Evolutionary conservation across 2,797 vertebrate species (phyloP).

Genomic region (Silurus aristotelis): DNA sequence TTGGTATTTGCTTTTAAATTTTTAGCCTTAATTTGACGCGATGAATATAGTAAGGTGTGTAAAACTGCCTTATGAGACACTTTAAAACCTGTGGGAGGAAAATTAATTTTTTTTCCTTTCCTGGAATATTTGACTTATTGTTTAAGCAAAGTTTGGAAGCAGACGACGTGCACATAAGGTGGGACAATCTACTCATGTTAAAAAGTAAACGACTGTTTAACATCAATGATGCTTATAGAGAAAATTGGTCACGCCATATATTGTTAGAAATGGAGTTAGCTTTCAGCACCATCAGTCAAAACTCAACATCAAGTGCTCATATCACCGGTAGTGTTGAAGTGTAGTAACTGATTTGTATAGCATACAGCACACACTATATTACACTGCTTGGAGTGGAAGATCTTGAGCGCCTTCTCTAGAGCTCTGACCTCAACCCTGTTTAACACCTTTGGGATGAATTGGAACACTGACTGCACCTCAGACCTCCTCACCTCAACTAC

Average conservation of each 20-base stretch:
- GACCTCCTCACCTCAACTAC: no score
- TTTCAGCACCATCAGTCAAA: constrained; percentile 1
- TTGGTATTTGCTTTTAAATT: constrained; percentile 43
- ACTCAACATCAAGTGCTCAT: background rate
- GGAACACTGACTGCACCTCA: no score
- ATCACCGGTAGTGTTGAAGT: background rate
- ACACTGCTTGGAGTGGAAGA: background rate
- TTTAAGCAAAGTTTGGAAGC: background rate
- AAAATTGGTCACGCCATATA: background rate
- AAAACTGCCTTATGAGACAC: constrained; percentile 14
- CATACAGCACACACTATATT: background rate
- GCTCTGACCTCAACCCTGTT: no score
- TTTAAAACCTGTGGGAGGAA: constrained; percentile 6
- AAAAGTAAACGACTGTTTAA: background rate
- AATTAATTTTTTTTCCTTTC: background rate
- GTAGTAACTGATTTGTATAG: background rate
- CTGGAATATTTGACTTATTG: background rate
- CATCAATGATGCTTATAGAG: background rate
- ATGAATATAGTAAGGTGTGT: background rate
- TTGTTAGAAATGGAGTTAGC: background rate
- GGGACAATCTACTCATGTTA: background rate
- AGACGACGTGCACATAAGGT: no score
- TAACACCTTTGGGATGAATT: no score
- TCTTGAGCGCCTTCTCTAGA: no score
- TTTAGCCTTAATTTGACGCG: constrained; percentile 46